phyloP scores from a whole-genome alignment of 2,888 invertebrate genomes.

The Ischnura elegans region DNA sequence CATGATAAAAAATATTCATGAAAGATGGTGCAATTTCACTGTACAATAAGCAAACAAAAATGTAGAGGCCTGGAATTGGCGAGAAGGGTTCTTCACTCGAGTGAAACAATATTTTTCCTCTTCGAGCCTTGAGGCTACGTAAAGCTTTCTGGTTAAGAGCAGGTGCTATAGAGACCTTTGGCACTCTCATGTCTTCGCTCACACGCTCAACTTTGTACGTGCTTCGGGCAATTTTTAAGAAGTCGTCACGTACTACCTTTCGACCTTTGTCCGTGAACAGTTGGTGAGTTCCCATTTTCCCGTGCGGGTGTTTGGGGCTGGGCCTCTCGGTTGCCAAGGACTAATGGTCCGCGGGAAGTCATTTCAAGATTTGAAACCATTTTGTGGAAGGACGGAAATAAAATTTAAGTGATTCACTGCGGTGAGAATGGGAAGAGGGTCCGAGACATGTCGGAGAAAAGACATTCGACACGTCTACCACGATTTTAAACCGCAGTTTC shows the following conservation, averaged over 20 bases:
- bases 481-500: neutral
- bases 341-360: neutral
- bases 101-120: neutral
- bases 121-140: neutral
- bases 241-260: neutral
- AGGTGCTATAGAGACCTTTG: neutral
- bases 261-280: neutral
- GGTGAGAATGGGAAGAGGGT: neutral
- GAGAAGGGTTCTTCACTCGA: neutral
- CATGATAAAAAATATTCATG: too few species aligned
- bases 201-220: neutral
- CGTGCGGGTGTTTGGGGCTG: neutral
- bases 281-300: slow-evolving; percentile 57
- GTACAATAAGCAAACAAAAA: too few species aligned
- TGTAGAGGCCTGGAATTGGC: too few species aligned
- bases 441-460: neutral
- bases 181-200: neutral
- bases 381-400: slow-evolving; percentile 18
- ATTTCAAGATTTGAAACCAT: slow-evolving; percentile 38
- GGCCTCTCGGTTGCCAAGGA: neutral
- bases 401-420: slow-evolving; percentile 16
- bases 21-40: too few species aligned
- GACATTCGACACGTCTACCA: neutral
- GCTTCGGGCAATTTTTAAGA: slow-evolving; percentile 37
- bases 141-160: neutral